A percentile compares a stretch with the other conserved stretches of the same genome.
phyloP scores from a whole-genome alignment of 2,797 vertebrate species.

The Silurus aristotelis region DNA sequence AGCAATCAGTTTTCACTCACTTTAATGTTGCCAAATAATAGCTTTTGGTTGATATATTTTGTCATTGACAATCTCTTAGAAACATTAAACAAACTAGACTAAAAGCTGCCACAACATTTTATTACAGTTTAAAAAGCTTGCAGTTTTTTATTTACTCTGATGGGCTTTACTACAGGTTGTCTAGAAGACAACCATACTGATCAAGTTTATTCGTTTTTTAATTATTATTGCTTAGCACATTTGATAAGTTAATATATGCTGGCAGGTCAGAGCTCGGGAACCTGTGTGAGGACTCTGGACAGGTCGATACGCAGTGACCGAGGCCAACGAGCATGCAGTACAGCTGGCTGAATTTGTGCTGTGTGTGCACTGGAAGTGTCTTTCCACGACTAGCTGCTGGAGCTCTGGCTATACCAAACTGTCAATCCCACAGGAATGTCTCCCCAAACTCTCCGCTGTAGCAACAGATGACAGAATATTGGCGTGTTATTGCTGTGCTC shows the following conservation, averaged over 20 bases:
- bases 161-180: background rate
- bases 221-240: background rate
- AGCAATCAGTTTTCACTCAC: constrained; percentile 40
- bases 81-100: constrained; percentile 12
- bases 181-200: background rate
- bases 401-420: constrained; percentile 60
- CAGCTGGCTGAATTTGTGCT: constrained; percentile 60
- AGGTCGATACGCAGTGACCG: constrained; percentile 18
- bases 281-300: constrained; percentile 23
- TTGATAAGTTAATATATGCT: background rate
- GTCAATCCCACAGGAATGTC: constrained; percentile 63
- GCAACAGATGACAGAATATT: constrained; percentile 64
- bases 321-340: constrained; percentile 46
- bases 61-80: constrained; percentile 29
- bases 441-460: constrained; percentile 58
- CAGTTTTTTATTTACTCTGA: background rate
- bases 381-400: constrained; percentile 58
- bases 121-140: constrained; percentile 11
- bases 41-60: constrained; percentile 42
- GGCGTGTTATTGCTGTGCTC: constrained; percentile 45
- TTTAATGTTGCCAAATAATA: constrained; percentile 51
- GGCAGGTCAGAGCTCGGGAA: constrained; percentile 26
- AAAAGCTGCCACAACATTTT: background rate
- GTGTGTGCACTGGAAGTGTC: constrained; percentile 55
- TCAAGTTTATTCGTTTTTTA: background rate